Percentiles rank a stretch among this genome's conserved stretches.
phyloP scores from a whole-genome alignment of 2,113 vertebrate genomes.

The Fregetta grallaria region DNA sequence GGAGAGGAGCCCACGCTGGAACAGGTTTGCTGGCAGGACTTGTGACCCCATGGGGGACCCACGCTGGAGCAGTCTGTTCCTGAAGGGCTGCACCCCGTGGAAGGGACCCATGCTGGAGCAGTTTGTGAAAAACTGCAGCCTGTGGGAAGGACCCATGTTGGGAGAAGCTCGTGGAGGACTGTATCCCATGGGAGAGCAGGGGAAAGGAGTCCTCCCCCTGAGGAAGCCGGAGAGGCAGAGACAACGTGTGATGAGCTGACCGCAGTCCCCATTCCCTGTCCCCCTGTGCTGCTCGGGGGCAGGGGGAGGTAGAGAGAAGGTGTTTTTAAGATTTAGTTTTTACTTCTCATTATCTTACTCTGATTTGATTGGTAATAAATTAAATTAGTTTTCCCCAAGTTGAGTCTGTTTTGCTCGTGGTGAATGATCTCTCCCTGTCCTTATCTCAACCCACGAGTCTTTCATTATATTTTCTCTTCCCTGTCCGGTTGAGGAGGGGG shows the following conservation, averaged over 20 bases:
- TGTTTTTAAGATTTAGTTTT: not conserved
- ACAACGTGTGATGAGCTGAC: not conserved
- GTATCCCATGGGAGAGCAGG: not conserved
- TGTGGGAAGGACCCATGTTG: too few species aligned
- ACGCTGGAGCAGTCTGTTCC: too few species aligned
- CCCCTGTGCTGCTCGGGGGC: not conserved
- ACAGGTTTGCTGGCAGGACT: too few species aligned
- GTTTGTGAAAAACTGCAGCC: too few species aligned
- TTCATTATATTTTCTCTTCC: not conserved
- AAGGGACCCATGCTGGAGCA: too few species aligned
- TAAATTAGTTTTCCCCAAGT: not conserved
- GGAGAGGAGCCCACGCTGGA: not conserved
- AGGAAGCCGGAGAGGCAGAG: not conserved
- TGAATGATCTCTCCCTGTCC: not conserved
- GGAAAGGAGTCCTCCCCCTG: not conserved
- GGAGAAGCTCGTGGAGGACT: too few species aligned
- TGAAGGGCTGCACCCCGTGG: not conserved
- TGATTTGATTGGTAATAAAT: not conserved
- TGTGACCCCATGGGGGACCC: too few species aligned
- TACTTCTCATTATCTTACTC: not conserved
- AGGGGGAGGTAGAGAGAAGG: not conserved
- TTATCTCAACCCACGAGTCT: not conserved
- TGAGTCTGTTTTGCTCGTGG: not conserved
- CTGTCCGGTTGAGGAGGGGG: not conserved
- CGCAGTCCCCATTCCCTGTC: not conserved